Percentiles rank a stretch among this genome's conserved stretches.
phyloP scores from a whole-genome alignment of 2,113 vertebrate genomes.

The Chloropsis hardwickii region DNA sequence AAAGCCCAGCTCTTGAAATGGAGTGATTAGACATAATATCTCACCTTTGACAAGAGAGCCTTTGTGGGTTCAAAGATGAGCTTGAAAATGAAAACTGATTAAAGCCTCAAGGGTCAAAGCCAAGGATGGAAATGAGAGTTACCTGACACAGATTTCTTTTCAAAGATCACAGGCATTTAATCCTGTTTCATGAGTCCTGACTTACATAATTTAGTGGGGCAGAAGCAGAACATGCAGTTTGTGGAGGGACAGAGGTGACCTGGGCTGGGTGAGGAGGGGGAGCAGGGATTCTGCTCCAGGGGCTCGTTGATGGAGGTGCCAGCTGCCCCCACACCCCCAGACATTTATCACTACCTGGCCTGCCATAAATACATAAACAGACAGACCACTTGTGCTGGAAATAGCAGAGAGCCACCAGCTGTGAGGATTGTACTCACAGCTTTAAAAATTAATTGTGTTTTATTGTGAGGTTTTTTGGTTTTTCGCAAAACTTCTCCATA shows the following conservation, averaged over 20 bases:
- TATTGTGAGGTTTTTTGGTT: neutral
- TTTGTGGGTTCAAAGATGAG: conserved; percentile 58
- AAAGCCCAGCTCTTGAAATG: conserved; percentile 23
- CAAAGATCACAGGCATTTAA: conserved; percentile 38
- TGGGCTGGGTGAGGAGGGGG: neutral
- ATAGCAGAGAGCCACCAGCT: neutral
- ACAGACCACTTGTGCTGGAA: neutral
- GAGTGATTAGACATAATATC: conserved; percentile 36
- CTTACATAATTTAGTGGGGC: neutral
- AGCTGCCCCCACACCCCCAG: neutral
- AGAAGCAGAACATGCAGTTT: neutral
- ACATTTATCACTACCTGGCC: neutral
- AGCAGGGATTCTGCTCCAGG: neutral
- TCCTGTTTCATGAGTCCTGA: neutral
- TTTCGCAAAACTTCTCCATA: neutral
- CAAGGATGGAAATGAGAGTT: conserved; percentile 24
- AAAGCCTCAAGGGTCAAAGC: conserved; percentile 49
- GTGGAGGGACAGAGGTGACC: neutral
- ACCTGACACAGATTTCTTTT: conserved; percentile 8
- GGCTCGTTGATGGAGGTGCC: neutral
- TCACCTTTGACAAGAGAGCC: conserved; percentile 23
- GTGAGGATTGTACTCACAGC: neutral
- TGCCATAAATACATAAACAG: neutral
- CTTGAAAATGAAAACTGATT: conserved; percentile 46
- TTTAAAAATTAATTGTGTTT: conserved; percentile 9